Percentiles rank a stretch among this genome's conserved stretches.
These are phyloP conservation scores for Muscicapa adusta DNA, from an alignment of 2,113 vertebrate species.

Conservation along the genomic window DNA sequence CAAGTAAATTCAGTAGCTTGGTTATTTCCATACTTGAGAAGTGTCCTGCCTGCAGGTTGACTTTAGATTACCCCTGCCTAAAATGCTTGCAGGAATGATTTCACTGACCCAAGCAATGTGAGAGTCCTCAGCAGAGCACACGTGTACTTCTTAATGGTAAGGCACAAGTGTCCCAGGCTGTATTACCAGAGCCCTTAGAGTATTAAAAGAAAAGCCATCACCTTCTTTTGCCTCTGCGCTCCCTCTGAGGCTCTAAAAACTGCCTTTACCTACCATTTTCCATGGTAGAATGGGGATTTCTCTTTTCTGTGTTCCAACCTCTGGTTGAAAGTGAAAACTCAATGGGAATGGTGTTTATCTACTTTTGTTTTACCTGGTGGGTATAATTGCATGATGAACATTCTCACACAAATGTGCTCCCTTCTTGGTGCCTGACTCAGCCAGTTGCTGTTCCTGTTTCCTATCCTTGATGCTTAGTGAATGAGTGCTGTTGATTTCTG, in stretches of 20 bases:
- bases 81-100: background rate
- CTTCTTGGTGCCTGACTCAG: background rate
- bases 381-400: background rate
- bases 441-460: background rate
- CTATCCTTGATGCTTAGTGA: background rate
- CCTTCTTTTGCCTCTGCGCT: background rate
- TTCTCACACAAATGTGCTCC: background rate
- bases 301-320: background rate
- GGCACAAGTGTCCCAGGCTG: background rate
- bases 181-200: background rate
- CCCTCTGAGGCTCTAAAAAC: background rate
- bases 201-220: background rate
- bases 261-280: background rate
- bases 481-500: background rate
- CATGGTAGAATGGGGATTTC: background rate
- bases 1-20: background rate
- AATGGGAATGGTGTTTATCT: background rate
- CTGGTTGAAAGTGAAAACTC: background rate
- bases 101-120: background rate
- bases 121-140: background rate
- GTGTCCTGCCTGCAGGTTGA: background rate
- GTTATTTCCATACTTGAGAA: background rate
- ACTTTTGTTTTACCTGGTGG: background rate
- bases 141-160: background rate
- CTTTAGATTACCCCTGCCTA: background rate